These are phyloP conservation scores for Machimus atricapillus DNA, from an alignment of 2,888 invertebrate genomes.

Conservation along the genomic window DNA sequence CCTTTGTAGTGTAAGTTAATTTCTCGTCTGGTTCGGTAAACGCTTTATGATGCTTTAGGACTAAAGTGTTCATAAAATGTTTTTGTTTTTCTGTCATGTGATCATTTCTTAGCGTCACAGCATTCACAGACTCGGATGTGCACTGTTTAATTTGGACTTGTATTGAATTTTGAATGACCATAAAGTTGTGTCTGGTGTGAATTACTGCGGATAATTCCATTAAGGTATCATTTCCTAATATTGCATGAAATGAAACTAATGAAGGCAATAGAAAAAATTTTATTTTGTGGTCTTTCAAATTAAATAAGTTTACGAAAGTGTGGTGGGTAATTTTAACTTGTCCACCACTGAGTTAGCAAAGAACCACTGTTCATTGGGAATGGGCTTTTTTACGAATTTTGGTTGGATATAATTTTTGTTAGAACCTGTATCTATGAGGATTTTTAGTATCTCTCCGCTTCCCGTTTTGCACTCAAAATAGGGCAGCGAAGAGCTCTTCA, in stretches of 20 bases:
- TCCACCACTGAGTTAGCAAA: too few relatives aligned
- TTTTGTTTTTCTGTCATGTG: background rate
- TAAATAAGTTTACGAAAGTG: too few relatives aligned
- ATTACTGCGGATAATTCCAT: background rate
- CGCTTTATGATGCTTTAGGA: background rate
- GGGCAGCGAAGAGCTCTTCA: constrained; percentile 17
- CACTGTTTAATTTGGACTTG: background rate
- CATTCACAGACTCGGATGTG: background rate
- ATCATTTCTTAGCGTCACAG: background rate
- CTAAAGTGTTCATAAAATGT: background rate
- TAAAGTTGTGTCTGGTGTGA: background rate
- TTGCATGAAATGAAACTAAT: too few relatives aligned
- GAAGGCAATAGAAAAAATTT: too few relatives aligned
- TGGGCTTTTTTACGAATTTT: background rate
- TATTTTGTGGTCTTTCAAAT: too few relatives aligned
- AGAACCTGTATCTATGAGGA: background rate
- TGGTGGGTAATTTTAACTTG: too few relatives aligned
- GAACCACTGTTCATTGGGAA: too few relatives aligned
- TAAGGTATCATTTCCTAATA: too few relatives aligned
- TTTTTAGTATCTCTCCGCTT: background rate
- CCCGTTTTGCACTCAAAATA: constrained; percentile 9
- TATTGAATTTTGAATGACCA: background rate
- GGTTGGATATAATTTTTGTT: background rate
- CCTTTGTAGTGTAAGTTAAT: background rate
- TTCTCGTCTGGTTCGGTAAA: background rate